Percentiles rank a stretch among this genome's conserved stretches.
Conservation (phyloP, 2,797 vertebrate genomes). For the Cyprinella venusta region DNA sequence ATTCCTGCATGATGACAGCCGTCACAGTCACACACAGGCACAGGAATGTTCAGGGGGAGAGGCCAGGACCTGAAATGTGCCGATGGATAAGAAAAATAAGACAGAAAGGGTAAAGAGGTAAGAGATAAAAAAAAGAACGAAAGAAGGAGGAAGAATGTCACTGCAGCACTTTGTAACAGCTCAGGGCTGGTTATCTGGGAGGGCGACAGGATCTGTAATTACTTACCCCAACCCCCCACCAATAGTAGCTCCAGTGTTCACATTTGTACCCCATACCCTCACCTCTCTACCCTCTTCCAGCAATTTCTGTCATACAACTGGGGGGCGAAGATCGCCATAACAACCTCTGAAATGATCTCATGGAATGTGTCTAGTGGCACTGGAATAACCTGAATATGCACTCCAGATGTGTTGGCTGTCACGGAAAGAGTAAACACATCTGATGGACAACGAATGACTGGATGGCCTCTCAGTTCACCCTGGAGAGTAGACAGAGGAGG, state of each 20-base stretch:
- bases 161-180: slow-evolving; percentile 26
- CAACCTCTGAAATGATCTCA: slow-evolving; percentile 90
- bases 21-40: slow-evolving; percentile 82
- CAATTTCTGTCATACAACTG: slow-evolving; percentile 99
- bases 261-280: slow-evolving; percentile 79
- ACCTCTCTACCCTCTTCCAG: slow-evolving; percentile 77
- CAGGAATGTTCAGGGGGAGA: slow-evolving; percentile 77
- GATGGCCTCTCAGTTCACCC: slow-evolving; percentile 90
- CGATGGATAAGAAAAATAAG: slow-evolving; percentile 61
- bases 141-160: slow-evolving; percentile 48
- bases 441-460: slow-evolving; percentile 98
- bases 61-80: slow-evolving; percentile 63
- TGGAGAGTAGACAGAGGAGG: slow-evolving; percentile 72
- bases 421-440: slow-evolving; percentile 97
- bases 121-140: slow-evolving; percentile 43
- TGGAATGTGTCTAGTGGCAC: slow-evolving; percentile 98
- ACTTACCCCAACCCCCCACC: slow-evolving; percentile 71
- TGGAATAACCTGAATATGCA: slow-evolving; percentile 96
- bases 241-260: slow-evolving; percentile 69
- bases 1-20: slow-evolving; percentile 83
- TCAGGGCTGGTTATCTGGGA: slow-evolving; percentile 59
- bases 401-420: slow-evolving; percentile 99
- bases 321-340: slow-evolving; percentile 92
- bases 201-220: slow-evolving; percentile 87
- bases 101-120: slow-evolving; percentile 51